Percentiles rank a stretch among this genome's conserved stretches.
Conservation (phyloP, 2,113 vertebrate species). For the Struthio camelus region DNA sequence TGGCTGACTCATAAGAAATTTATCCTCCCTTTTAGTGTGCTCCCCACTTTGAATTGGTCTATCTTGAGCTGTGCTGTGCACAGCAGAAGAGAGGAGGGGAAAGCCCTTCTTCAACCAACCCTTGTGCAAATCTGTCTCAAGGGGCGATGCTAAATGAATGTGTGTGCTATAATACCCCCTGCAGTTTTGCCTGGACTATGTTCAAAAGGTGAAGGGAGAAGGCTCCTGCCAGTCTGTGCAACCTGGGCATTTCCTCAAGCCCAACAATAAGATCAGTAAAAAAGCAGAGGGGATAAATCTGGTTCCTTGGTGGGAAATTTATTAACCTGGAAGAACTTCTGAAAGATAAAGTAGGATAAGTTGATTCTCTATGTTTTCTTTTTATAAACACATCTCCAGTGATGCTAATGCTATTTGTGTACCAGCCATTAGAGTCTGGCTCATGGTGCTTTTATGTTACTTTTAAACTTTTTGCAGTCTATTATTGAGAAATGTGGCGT, state of each 20-base stretch:
- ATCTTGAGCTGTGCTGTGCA: background rate
- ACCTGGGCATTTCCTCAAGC: background rate
- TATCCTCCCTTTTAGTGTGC: background rate
- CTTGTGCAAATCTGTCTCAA: background rate
- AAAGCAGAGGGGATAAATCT: background rate
- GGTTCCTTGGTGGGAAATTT: background rate
- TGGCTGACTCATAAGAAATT: accelerated
- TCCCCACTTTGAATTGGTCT: background rate
- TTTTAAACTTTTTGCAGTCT: background rate
- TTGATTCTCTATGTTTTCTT: background rate
- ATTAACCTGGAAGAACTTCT: background rate
- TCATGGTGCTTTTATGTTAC: background rate
- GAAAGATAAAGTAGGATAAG: background rate
- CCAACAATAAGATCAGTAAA: background rate
- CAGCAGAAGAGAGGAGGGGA: background rate
- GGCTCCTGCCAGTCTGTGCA: accelerated
- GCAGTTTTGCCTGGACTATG: background rate
- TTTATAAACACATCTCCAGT: background rate
- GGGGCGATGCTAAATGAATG: background rate
- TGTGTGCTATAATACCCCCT: background rate
- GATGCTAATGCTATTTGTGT: background rate
- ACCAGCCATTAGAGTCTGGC: background rate
- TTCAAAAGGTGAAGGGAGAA: background rate
- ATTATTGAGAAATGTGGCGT: background rate
- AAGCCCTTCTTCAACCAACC: background rate